Evolutionary conservation across 2,888 invertebrate species (phyloP), one percentile per base, ranked within the genome.

Genomic region (Nycteola revayana): DNA sequence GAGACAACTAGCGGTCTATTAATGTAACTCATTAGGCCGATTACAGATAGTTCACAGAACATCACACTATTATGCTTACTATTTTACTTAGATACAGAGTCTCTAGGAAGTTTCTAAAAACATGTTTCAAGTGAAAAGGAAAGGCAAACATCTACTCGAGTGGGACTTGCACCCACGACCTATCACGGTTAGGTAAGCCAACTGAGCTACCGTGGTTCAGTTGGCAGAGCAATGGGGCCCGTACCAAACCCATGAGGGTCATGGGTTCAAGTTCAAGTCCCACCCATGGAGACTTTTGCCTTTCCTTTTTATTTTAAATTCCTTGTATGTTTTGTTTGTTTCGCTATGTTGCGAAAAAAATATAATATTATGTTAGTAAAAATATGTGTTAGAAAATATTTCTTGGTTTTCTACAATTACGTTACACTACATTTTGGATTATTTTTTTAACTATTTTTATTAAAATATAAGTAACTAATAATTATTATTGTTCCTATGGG

Each of bases 141-240:
- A 36, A 36, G 21, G 25, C 20, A 29, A 36, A 27, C 27, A 27
- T 33, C 27, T 28, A 22, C 22, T 33, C 24, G 30, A 8, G 10
- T 24, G 24, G 24, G 24, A 24, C 24, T 24, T 24, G 24, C n/a
- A 9, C 24, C 24, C 24, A 24, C 24, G 24, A 24, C 24, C 24
- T 24, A 24, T 24, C 24, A 24, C 24, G 24, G 24, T 24, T 24
- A 24, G 24, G 24, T 24, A 24, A 24, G 24, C 27, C 27, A 27
- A 27, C 27, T 27, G 27, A 27, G 27, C 27, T 27, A 27, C 27
- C 27, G 18, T 27, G 27, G 27, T 27, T 27, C 27, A 27, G 27
- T 27, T 27, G 18, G 27, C 14, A 27, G 27, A 27, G 27, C 27
- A 27, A 27, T 27, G 27, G 7, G 27, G 17, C 14, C 14, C 24